A percentile compares a stretch with the other conserved stretches of the same genome.
Conservation (phyloP, 2,113 vertebrate genomes). For the Thunnus thynnus region DNA sequence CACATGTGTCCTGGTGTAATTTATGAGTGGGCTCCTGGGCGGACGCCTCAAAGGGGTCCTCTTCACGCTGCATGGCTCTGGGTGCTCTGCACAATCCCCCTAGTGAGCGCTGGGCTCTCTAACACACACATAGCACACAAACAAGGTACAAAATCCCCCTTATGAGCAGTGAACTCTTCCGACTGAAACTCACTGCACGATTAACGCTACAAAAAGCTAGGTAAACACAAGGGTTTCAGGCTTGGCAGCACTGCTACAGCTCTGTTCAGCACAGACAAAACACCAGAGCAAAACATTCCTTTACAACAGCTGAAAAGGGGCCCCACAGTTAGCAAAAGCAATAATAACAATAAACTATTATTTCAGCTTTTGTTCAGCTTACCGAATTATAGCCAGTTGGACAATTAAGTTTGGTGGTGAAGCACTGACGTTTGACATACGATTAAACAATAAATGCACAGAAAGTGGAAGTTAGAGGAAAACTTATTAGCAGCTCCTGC, state of each 20-base stretch:
- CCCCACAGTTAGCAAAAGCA: conserved; percentile 44
- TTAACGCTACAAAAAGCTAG: conserved; percentile 78
- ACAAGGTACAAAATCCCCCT: conserved; percentile 64
- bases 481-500: conserved; percentile 21
- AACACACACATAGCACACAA: conserved; percentile 46
- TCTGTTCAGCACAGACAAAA: conserved; percentile 74
- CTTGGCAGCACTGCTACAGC: conserved; percentile 75
- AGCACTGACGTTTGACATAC: conserved; percentile 35
- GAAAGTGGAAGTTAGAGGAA: conserved; percentile 38
- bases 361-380: conserved; percentile 44
- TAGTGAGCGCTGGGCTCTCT: conserved; percentile 41
- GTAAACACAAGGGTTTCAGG: conserved; percentile 81
- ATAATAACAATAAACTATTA: conserved; percentile 55
- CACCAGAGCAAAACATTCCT: conserved; percentile 61
- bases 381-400: conserved; percentile 50
- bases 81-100: conserved; percentile 82
- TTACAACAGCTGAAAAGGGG: conserved; percentile 49
- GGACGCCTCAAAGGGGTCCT: conserved; percentile 81
- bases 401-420: conserved; percentile 49
- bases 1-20: conserved; percentile 90
- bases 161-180: conserved; percentile 71
- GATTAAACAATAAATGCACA: conserved; percentile 46
- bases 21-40: conserved; percentile 85
- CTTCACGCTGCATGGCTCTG: conserved; percentile 83
- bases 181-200: conserved; percentile 68